Evolutionary conservation across 2,797 vertebrate species (phyloP).

Genomic region (Clarias laeviceps): DNA sequence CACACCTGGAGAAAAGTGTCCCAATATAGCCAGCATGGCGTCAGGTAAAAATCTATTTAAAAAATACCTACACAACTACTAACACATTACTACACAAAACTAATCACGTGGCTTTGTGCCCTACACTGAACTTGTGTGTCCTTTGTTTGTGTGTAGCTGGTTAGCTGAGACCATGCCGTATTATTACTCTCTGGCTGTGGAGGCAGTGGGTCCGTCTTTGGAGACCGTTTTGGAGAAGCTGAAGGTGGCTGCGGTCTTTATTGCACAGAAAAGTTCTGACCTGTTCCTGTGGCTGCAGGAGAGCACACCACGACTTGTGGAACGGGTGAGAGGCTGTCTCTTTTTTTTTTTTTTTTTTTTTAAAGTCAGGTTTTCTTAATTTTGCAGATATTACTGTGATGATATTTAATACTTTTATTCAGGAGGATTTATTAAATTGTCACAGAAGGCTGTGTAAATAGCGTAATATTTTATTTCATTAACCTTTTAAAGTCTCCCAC

Average conservation of each 20-base stretch:
- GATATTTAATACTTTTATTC: neutral
- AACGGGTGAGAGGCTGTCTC: conserved; percentile 77
- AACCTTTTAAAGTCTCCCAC: neutral
- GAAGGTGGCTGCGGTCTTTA: conserved; percentile 57
- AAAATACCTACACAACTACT: neutral
- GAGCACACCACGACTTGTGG: conserved; percentile 71
- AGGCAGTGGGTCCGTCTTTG: conserved; percentile 71
- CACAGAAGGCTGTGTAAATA: neutral
- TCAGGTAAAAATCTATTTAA: conserved; percentile 73
- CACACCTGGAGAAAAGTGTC: conserved; percentile 81
- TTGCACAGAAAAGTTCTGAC: conserved; percentile 70
- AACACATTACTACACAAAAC: neutral
- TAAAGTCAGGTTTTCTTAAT: neutral
- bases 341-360: neutral
- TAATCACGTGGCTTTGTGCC: neutral
- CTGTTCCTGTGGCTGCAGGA: conserved; percentile 73
- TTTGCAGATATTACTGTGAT: neutral
- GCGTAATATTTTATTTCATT: neutral
- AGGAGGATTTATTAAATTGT: neutral
- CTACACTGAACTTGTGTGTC: too few species aligned
- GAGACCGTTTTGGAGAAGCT: conserved; percentile 73
- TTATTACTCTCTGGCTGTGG: conserved; percentile 74
- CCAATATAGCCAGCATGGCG: conserved; percentile 74
- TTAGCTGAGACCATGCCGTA: conserved; percentile 77
- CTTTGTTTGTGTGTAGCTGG: conserved; percentile 74